A percentile compares a stretch with the other conserved stretches of the same genome.
Evolutionary conservation across 2,888 invertebrate species (phyloP).

Genomic region (Neoascia interrupta): DNA sequence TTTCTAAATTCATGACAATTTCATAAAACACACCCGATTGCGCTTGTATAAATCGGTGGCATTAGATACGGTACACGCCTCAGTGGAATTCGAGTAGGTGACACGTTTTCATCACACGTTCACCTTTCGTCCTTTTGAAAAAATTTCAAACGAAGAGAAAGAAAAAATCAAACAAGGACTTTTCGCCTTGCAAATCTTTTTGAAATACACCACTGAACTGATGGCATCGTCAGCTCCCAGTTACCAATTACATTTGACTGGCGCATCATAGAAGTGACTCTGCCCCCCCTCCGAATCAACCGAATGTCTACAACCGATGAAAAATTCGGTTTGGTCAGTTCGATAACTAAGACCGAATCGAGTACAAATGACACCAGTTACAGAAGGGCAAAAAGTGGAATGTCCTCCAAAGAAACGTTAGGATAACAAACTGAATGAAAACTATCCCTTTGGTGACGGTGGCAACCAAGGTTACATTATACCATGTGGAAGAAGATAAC

Average conservation of each 20-base stretch:
- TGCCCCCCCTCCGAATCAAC: neutral
- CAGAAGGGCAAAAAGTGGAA: constrained; percentile 4
- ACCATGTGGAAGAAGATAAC: constrained; percentile 27
- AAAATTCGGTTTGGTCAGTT: constrained; percentile 53
- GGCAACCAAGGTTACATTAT: constrained; percentile 22
- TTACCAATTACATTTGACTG: constrained; percentile 32
- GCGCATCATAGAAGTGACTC: neutral
- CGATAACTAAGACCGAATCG: constrained; percentile 32
- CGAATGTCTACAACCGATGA: constrained; percentile 7
- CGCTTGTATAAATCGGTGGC: neutral
- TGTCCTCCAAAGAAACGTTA: constrained; percentile 27
- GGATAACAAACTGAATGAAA: constrained; percentile 44
- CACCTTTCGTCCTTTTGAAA: constrained; percentile 8
- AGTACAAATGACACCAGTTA: constrained; percentile 36
- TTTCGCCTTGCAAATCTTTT: neutral
- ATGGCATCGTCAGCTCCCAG: neutral
- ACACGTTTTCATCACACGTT: constrained; percentile 32
- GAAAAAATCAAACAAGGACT: neutral
- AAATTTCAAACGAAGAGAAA: constrained; percentile 2
- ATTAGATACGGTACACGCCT: too few relatives aligned
- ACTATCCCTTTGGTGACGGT: constrained; percentile 4
- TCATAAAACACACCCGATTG: constrained; percentile 35
- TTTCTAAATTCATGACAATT: constrained; percentile 23
- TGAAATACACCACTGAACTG: neutral
- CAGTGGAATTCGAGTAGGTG: neutral